phyloP scores from a whole-genome alignment of 2,888 invertebrate species.

The Lasioglossum villosulum region DNA sequence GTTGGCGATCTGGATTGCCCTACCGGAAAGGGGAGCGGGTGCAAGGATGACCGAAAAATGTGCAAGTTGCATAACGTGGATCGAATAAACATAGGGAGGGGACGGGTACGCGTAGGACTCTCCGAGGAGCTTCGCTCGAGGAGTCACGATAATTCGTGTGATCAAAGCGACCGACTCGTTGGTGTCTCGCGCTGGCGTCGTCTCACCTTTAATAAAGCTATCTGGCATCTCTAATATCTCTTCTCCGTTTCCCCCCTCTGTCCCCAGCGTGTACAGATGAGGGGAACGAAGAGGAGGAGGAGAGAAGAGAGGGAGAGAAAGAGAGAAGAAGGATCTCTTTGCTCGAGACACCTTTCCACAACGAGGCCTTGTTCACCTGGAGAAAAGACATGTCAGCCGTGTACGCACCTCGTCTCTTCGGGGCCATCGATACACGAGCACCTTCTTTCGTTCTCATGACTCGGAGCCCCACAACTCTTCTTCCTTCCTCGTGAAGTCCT shows the following conservation, averaged over 20 bases:
- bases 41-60: not conserved
- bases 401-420: slow-evolving; percentile 73
- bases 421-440: slow-evolving; percentile 69
- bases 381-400: slow-evolving; percentile 79
- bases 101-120: not conserved
- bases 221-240: slow-evolving; percentile 80
- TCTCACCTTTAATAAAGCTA: slow-evolving; percentile 80
- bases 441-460: slow-evolving; percentile 49
- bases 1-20: not conserved
- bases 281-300: slow-evolving; percentile 10
- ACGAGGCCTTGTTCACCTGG: slow-evolving; percentile 77
- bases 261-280: not conserved
- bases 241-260: slow-evolving; percentile 29
- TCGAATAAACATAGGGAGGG: not conserved
- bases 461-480: slow-evolving; percentile 24
- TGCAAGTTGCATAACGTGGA: not conserved
- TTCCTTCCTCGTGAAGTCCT: slow-evolving; percentile 26
- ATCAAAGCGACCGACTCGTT: slow-evolving; percentile 79
- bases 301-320: slow-evolving; percentile 35
- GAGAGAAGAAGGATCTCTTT: slow-evolving; percentile 59
- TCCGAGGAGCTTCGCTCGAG: slow-evolving; percentile 47
- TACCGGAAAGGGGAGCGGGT: not conserved
- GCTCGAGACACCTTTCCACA: slow-evolving; percentile 75
- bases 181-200: slow-evolving; percentile 75
- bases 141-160: slow-evolving; percentile 72